These are phyloP conservation scores for Atlantisia rogersi DNA, from an alignment of 2,113 vertebrate genomes.

Conservation along the genomic window DNA sequence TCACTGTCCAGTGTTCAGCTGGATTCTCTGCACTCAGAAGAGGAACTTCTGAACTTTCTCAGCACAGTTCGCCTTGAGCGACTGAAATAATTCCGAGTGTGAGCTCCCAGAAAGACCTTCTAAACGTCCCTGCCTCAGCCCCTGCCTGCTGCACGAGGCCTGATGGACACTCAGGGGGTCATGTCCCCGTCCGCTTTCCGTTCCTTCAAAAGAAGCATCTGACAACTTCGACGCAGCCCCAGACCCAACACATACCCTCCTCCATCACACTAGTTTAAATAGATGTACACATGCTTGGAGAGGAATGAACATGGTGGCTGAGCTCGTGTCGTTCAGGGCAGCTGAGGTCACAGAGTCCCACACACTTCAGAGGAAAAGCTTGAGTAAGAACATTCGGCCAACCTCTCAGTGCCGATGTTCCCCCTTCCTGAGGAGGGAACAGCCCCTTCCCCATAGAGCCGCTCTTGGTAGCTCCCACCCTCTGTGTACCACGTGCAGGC, in stretches of 20 bases:
- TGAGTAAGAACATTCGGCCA: background rate
- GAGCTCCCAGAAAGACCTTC: background rate
- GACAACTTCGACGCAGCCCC: constrained; percentile 35
- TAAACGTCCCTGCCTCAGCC: background rate
- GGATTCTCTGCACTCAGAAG: background rate
- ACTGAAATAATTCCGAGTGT: background rate
- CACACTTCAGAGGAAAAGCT: constrained; percentile 40
- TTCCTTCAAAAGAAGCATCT: background rate
- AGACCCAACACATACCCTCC: background rate
- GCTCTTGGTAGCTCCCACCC: background rate
- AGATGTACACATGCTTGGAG: background rate
- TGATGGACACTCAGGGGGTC: background rate
- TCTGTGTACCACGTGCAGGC: too few species aligned
- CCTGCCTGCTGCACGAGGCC: background rate
- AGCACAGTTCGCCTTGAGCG: background rate
- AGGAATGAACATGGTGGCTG: background rate
- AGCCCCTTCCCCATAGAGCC: background rate
- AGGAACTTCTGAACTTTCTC: background rate
- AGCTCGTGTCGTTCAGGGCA: constrained; percentile 5
- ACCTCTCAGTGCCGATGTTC: background rate
- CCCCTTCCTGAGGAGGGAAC: background rate
- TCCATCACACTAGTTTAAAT: background rate
- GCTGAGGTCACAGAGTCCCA: constrained; percentile 38
- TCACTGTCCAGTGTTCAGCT: background rate
- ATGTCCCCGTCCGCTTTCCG: constrained; percentile 27